Percentiles rank a stretch among this genome's conserved stretches.
These are phyloP conservation scores for Petromus typicus DNA, from an alignment of 2,113 vertebrate species.

Conservation along the genomic window DNA sequence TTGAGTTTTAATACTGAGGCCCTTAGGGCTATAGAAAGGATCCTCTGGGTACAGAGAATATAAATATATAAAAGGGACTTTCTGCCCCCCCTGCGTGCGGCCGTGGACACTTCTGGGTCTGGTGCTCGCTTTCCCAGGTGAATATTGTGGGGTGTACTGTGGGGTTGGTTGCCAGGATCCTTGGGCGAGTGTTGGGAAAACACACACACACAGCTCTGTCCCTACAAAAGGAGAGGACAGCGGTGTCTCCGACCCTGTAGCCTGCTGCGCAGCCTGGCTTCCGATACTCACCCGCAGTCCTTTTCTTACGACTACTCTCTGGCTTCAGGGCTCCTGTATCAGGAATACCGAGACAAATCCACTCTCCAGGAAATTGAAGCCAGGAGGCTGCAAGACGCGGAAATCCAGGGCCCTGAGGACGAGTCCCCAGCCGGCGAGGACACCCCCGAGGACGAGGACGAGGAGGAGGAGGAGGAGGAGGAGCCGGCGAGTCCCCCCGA, in stretches of 20 bases:
- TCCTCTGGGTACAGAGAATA: neutral
- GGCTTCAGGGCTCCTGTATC: constrained; percentile 94
- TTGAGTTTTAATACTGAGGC: neutral
- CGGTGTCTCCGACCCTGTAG: fast-evolving
- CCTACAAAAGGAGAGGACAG: neutral
- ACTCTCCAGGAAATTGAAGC: constrained; percentile 96
- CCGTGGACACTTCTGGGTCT: neutral
- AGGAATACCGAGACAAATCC: constrained; percentile 97
- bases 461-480: constrained; percentile 85
- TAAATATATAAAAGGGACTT: neutral
- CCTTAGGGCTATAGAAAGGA: neutral
- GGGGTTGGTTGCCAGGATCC: neutral
- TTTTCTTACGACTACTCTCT: constrained; percentile 1
- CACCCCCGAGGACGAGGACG: constrained; percentile 63
- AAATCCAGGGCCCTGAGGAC: constrained; percentile 78
- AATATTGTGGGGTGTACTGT: fast-evolving
- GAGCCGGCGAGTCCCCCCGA: constrained; percentile 74
- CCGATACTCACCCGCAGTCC: neutral
- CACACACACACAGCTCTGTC: neutral
- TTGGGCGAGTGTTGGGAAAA: neutral
- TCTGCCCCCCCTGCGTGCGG: neutral
- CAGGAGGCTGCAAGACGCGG: constrained; percentile 92
- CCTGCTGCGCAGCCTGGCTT: neutral
- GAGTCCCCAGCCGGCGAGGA: constrained; percentile 76
- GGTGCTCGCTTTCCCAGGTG: neutral